Evolutionary conservation across 2,113 vertebrate species (phyloP).

Genomic region (Marmota flaviventris): DNA sequence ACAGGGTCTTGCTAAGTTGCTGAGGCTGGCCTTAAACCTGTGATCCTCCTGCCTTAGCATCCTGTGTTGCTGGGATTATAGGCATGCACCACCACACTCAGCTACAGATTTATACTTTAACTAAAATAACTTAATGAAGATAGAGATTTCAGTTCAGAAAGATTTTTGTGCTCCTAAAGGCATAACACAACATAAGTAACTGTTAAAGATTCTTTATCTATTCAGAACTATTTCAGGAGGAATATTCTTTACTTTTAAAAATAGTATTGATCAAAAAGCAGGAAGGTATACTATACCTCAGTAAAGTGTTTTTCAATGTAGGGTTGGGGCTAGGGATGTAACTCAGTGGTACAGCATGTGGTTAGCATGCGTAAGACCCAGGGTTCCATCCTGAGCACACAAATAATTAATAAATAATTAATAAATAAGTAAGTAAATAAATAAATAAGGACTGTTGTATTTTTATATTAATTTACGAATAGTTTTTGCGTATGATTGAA

Average conservation of each 20-base stretch:
- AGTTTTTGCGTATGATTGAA: not conserved
- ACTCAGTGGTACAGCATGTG: not conserved
- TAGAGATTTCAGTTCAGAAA: conserved; percentile 30
- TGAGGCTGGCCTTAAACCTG: too few species aligned
- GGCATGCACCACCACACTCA: too few species aligned
- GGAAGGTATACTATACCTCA: conserved; percentile 8
- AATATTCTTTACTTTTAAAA: conserved; percentile 19
- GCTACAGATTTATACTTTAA: conserved; percentile 2
- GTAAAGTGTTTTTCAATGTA: not conserved
- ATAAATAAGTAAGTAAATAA: not conserved
- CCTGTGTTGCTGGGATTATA: too few species aligned
- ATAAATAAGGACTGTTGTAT: not conserved
- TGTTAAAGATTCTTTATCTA: not conserved
- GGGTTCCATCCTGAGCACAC: not conserved
- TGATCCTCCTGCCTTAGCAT: too few species aligned
- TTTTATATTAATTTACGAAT: conserved; percentile 51
- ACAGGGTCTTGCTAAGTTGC: too few species aligned
- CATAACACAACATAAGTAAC: not conserved
- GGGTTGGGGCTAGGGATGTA: not conserved
- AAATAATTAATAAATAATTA: not conserved
- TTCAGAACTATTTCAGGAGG: not conserved
- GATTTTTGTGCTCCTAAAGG: not conserved
- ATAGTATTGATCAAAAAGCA: conserved; percentile 28
- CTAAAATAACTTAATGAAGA: not conserved
- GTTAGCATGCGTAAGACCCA: not conserved